A percentile compares a stretch with the other conserved stretches of the same genome.
Conservation (phyloP, 2,888 invertebrate species). For the Mesopsocus fuscifrons region DNA sequence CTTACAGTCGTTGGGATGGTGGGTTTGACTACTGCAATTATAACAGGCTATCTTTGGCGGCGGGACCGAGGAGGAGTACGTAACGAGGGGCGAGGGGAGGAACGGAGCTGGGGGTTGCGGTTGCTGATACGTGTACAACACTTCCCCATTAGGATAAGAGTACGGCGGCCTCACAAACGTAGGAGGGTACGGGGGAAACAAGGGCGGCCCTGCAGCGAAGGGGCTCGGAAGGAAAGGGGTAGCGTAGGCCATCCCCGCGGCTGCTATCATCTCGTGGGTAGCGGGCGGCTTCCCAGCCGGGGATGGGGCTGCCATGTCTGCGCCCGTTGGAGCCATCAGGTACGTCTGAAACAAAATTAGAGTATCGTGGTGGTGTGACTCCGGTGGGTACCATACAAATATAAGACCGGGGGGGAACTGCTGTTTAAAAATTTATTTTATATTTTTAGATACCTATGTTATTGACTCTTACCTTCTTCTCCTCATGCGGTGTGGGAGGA, state of each 20-base stretch:
- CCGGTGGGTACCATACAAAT: too few species aligned
- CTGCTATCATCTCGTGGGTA: slow-evolving; percentile 8
- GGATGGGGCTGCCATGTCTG: slow-evolving; percentile 8
- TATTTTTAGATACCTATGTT: too few species aligned
- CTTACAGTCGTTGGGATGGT: slow-evolving; percentile 71
- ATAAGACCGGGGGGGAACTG: too few species aligned
- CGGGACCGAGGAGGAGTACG: slow-evolving; percentile 23
- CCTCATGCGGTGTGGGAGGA: slow-evolving; percentile 5
- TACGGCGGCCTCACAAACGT: slow-evolving; percentile 12
- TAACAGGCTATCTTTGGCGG: slow-evolving; percentile 60
- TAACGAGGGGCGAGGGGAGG: slow-evolving; percentile 9
- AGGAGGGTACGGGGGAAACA: slow-evolving; percentile 11
- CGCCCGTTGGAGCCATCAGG: not conserved
- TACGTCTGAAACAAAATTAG: not conserved
- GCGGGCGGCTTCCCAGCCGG: slow-evolving; percentile 9
- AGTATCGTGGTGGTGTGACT: too few species aligned
- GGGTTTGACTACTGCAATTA: slow-evolving; percentile 76
- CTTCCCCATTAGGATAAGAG: slow-evolving; percentile 29
- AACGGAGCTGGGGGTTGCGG: slow-evolving; percentile 10
- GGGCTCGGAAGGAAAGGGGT: slow-evolving; percentile 10
- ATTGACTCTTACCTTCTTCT: slow-evolving; percentile 9
- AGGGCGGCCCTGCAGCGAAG: slow-evolving; percentile 11
- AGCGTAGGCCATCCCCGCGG: slow-evolving; percentile 12
- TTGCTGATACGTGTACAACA: slow-evolving; percentile 21
- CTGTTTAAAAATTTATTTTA: too few species aligned